phyloP scores from a whole-genome alignment of 2,888 invertebrate species.

The Corythucha ciliata region DNA sequence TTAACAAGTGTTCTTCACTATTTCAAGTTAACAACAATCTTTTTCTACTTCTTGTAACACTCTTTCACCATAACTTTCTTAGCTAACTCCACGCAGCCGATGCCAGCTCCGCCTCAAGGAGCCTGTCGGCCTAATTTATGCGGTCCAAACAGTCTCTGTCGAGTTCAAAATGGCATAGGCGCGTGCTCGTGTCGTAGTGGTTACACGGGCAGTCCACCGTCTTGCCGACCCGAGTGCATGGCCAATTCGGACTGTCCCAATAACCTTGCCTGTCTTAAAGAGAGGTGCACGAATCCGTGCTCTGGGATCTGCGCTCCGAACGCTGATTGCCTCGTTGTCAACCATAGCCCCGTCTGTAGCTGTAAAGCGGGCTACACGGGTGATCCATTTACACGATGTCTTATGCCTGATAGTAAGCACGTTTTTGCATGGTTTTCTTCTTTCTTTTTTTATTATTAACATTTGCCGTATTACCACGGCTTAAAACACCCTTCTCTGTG shows the following conservation, averaged over 20 bases:
- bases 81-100: conserved; percentile 27
- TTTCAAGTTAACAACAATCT: not conserved
- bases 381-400: conserved; percentile 70
- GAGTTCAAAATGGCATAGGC: no score
- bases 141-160: conserved; percentile 67
- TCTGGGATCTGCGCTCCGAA: conserved; percentile 69
- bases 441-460: not conserved
- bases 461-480: no score
- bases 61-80: conserved; percentile 1
- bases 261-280: conserved; percentile 67
- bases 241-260: conserved; percentile 73
- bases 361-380: conserved; percentile 66
- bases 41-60: conserved; percentile 1
- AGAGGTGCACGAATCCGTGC: conserved; percentile 74
- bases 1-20: not conserved
- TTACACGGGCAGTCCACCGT: conserved; percentile 68
- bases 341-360: conserved; percentile 77
- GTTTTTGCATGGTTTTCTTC: conserved; percentile 3
- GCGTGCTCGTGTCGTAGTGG: conserved; percentile 67
- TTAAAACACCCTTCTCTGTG: not conserved
- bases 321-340: conserved; percentile 71
- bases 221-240: conserved; percentile 71
- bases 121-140: conserved; percentile 68
- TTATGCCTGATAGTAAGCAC: conserved; percentile 58
- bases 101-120: conserved; percentile 46